Conservation (phyloP, 2,113 vertebrate genomes). For the Sturnus vulgaris region DNA sequence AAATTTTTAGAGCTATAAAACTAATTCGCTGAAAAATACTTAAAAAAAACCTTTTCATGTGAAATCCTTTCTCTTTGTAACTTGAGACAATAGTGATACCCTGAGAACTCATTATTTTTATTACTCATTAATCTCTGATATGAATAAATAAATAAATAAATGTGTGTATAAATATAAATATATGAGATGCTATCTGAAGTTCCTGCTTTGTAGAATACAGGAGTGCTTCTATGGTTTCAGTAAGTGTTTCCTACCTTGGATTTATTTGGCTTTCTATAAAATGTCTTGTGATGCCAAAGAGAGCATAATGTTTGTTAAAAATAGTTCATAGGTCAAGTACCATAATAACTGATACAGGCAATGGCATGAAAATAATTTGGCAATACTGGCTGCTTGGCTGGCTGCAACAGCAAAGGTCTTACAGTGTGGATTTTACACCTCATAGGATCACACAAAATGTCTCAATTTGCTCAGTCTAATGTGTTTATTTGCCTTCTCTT, state of each 20-base stretch:
- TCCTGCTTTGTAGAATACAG: background rate
- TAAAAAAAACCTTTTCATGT: background rate
- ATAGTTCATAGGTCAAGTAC: background rate
- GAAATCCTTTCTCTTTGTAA: background rate
- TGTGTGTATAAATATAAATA: too few species aligned
- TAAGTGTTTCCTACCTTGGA: background rate
- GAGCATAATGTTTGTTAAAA: background rate
- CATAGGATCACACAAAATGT: background rate
- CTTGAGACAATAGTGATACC: background rate
- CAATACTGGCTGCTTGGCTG: background rate
- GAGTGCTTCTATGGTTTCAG: background rate
- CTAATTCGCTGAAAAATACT: background rate
- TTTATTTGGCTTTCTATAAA: background rate
- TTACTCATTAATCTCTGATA: background rate
- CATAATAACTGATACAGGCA: background rate
- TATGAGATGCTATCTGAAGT: background rate
- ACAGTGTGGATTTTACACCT: background rate
- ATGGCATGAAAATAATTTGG: background rate
- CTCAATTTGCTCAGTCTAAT: background rate
- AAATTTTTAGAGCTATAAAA: background rate
- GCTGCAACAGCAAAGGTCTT: background rate
- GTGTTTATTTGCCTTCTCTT: background rate
- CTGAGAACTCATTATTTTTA: background rate
- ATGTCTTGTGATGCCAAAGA: background rate
- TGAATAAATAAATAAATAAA: background rate